Evolutionary conservation across 2,888 invertebrate genomes (phyloP).

Genomic region (Ommatoiulus sabulosus): DNA sequence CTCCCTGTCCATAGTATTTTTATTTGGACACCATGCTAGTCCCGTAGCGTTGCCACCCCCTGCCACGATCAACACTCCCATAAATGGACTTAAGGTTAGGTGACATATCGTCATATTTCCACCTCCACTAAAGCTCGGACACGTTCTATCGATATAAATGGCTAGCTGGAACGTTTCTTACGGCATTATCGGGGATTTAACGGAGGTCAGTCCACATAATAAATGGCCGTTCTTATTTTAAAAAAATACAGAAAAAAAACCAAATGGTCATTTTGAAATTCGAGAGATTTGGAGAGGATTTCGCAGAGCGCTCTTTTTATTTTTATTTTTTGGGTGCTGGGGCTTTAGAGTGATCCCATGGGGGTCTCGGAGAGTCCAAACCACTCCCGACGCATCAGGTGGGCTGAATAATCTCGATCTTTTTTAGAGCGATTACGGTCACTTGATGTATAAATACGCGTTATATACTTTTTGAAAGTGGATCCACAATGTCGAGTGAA

Average conservation of each 20-base stretch:
- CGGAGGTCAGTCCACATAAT: constrained; percentile 36
- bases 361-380: neutral
- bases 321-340: neutral
- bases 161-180: constrained; percentile 5
- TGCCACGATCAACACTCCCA: constrained; percentile 20
- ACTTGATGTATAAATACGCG: neutral
- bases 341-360: neutral
- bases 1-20: constrained; percentile 35
- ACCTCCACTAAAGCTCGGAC: constrained; percentile 18
- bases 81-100: constrained; percentile 35
- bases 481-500: neutral
- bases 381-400: neutral
- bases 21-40: neutral
- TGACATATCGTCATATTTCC: constrained; percentile 43
- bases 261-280: constrained; percentile 36
- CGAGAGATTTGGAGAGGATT: constrained; percentile 25
- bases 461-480: constrained; percentile 13
- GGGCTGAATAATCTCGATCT: neutral
- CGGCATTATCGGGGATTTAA: constrained; percentile 30
- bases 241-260: neutral
- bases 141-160: constrained; percentile 43
- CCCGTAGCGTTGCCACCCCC: neutral
- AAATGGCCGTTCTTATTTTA: constrained; percentile 8
- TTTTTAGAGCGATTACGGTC: constrained; percentile 14
- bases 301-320: neutral